Evolutionary conservation across 2,113 vertebrate species (phyloP).

Genomic region (Poeciliopsis prolifica): DNA sequence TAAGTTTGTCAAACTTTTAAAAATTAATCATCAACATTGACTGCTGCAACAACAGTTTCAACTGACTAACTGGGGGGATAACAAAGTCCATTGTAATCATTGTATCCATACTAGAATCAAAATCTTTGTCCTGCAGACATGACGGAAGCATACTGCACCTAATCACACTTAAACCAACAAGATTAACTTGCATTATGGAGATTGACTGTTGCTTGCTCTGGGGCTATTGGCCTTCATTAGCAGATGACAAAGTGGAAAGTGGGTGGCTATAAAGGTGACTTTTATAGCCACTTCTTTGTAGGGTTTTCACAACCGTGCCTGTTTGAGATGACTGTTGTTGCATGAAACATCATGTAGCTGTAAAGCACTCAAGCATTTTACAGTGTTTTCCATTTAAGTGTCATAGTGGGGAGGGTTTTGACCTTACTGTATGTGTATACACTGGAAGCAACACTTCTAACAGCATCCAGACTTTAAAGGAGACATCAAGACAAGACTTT

Average conservation of each 20-base stretch:
- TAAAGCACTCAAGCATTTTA: constrained; percentile 13
- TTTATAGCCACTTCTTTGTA: constrained; percentile 4
- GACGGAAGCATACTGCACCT: background rate
- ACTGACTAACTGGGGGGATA: background rate
- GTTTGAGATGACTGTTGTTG: constrained; percentile 1
- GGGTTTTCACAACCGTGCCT: background rate
- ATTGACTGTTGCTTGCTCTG: constrained; percentile 18
- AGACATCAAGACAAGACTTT: background rate
- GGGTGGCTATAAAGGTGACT: constrained; percentile 14
- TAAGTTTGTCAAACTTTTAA: no score
- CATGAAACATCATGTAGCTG: background rate
- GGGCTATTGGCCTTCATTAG: constrained; percentile 8
- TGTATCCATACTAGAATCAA: background rate
- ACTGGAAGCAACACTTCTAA: background rate
- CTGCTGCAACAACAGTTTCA: background rate
- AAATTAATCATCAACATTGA: no score
- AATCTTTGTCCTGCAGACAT: background rate
- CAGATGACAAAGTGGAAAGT: constrained; percentile 22
- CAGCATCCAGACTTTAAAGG: background rate
- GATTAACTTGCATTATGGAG: constrained; percentile 2
- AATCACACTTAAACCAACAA: constrained; percentile 2
- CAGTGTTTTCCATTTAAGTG: background rate
- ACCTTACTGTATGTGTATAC: background rate
- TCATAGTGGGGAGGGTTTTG: background rate
- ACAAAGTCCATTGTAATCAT: background rate